Evolutionary conservation across 2,888 invertebrate genomes (phyloP).

Genomic region (Cerceris rybyensis): DNA sequence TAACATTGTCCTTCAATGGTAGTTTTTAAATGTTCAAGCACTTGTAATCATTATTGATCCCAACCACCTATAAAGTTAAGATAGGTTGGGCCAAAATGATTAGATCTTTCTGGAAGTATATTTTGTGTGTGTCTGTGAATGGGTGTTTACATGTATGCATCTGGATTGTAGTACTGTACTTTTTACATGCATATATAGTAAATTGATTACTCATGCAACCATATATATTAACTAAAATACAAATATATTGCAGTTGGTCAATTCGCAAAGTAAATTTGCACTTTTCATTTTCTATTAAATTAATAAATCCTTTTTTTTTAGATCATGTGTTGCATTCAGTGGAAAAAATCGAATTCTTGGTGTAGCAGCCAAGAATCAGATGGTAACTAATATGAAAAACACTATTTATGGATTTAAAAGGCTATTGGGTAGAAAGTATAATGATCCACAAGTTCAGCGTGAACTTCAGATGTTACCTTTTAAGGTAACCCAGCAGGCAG

Average conservation of each 20-base stretch:
- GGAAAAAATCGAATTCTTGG: slow-evolving; percentile 96
- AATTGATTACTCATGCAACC: neutral
- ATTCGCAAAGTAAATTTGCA: neutral
- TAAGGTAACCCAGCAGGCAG: slow-evolving; percentile 88
- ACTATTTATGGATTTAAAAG: slow-evolving; percentile 97
- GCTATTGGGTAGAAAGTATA: slow-evolving; percentile 93
- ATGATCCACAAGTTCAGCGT: slow-evolving; percentile 93
- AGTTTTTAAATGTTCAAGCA: neutral
- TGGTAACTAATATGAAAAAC: slow-evolving; percentile 98
- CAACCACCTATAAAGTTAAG: slow-evolving; percentile 1
- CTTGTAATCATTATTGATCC: slow-evolving; percentile 14
- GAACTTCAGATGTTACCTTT: slow-evolving; percentile 92
- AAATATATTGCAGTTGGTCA: neutral
- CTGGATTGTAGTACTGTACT: neutral
- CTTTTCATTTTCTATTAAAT: neutral
- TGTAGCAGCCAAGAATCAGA: slow-evolving; percentile 97
- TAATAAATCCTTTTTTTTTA: slow-evolving; percentile 79
- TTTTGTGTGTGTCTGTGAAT: neutral
- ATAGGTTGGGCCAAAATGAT: neutral
- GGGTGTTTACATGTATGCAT: neutral
- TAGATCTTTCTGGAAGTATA: slow-evolving; percentile 37
- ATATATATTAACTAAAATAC: neutral
- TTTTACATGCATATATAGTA: neutral
- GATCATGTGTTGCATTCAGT: slow-evolving; percentile 97
- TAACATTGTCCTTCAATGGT: neutral